These are phyloP conservation scores for Pterois miles DNA, from an alignment of 2,797 vertebrate genomes.

Conservation along the genomic window DNA sequence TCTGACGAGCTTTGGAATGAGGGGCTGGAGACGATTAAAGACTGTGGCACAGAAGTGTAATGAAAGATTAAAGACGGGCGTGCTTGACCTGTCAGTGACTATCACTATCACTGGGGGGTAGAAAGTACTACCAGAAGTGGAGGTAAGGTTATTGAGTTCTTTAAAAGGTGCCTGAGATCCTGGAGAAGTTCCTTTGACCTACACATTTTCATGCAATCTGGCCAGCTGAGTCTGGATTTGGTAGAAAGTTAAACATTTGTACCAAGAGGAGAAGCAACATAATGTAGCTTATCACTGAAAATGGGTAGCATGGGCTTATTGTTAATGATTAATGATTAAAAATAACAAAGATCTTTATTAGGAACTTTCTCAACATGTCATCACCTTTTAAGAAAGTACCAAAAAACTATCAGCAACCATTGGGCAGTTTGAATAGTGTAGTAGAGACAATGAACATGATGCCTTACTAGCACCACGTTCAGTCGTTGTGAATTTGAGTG, in stretches of 20 bases:
- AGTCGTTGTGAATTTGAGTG: too few species aligned
- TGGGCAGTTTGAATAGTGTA: background rate
- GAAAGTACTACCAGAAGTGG: too few species aligned
- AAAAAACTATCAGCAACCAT: too few species aligned
- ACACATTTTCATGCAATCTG: too few species aligned
- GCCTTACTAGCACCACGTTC: background rate
- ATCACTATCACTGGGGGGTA: background rate
- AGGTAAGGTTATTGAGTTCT: background rate
- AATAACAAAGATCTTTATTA: too few species aligned
- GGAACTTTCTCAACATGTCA: background rate
- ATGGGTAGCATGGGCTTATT: background rate
- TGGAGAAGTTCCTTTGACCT: too few species aligned
- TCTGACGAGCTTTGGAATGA: too few species aligned
- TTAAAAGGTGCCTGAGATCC: too few species aligned
- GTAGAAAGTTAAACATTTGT: background rate
- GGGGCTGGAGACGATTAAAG: too few species aligned
- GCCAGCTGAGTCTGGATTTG: background rate
- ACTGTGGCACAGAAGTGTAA: too few species aligned
- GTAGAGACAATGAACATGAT: background rate
- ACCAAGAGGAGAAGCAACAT: background rate
- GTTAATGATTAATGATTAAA: too few species aligned
- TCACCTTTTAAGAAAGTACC: background rate
- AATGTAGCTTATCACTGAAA: background rate
- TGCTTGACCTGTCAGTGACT: background rate
- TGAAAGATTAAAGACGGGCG: background rate